Evolutionary conservation across 2,797 vertebrate species (phyloP).

Genomic region (Anniella stebbinsi): DNA sequence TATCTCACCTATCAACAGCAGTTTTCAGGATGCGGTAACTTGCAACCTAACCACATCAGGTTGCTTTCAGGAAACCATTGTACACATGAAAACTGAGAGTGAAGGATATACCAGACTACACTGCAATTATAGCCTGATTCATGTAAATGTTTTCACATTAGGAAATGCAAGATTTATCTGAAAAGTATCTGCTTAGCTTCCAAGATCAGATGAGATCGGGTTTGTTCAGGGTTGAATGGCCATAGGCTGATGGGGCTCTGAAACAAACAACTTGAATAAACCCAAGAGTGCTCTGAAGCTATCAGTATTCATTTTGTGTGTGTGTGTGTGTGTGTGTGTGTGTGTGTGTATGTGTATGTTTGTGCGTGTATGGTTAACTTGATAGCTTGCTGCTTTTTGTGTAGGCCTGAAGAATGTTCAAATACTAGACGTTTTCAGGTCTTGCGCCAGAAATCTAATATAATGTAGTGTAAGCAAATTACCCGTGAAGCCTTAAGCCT

Average conservation of each 20-base stretch:
- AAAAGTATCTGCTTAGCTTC: not conserved
- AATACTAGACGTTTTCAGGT: rapidly evolving
- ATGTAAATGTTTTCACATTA: not conserved
- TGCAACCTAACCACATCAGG: too few species aligned
- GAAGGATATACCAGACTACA: not conserved
- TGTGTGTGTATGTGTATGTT: too few species aligned
- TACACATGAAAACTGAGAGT: not conserved
- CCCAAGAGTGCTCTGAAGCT: not conserved
- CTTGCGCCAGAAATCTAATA: conserved; percentile 24
- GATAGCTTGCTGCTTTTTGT: not conserved
- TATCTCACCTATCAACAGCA: too few species aligned
- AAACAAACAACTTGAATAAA: too few species aligned
- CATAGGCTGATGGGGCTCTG: too few species aligned
- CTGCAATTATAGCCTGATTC: not conserved
- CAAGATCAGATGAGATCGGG: too few species aligned
- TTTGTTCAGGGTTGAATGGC: too few species aligned
- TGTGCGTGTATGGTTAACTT: not conserved
- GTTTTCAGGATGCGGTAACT: too few species aligned
- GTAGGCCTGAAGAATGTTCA: conserved; percentile 17
- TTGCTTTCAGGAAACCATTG: not conserved
- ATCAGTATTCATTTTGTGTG: not conserved
- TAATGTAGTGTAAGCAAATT: conserved; percentile 21
- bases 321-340: too few species aligned
- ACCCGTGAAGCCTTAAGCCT: conserved; percentile 20
- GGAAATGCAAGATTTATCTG: not conserved